Base-by-base conservation (phyloP, 2,113 vertebrate genomes). In the Aplodontia rufa region DNA sequence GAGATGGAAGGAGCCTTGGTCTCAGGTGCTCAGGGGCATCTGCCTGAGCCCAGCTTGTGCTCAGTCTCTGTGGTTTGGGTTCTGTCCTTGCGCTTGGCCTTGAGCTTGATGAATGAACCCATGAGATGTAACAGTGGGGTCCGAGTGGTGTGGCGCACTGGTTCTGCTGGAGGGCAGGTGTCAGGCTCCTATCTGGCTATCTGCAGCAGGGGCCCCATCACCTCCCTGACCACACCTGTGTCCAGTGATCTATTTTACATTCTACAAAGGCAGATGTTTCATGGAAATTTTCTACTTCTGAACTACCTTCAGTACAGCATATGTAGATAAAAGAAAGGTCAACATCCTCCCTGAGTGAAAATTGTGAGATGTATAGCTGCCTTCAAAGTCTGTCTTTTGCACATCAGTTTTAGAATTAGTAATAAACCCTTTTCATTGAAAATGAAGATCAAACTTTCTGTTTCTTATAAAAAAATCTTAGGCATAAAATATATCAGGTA, bases 381-480 rank as follows among this genome's bases (percentile, higher is more conserved):
- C 28, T 4, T 88, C 91, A 68, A 91, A 86, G 66, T 49, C 32
- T 55, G 10, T 80, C 51, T 42, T 88, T 37, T 80, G 1, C 69
- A 11, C 69, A 37, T 58, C 28, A 53, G 47, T 20, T 78, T 95
- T 66, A 76, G 66, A 81, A 68, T 49, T 28, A 26, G 11, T 66
- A 68, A 69, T 71, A 62, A 53, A 71, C 37, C 8, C 0, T 35
- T 81, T 83, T 51, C 30, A 49, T 85, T 91, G 24, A 55, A 3
- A 69, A 66, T 64, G 14, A 86, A 93, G 87, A 62, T 35, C 17
- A 90, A 91, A 79, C 71, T 3, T 90, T 91, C 28, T 94, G 26
- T 72, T 92, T 92, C 47, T 90, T 55, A 86, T 64, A 75, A 93
- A 87, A 66, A 17, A 55, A 95, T 87, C 84, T 90, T 84, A 94